phyloP scores from a whole-genome alignment of 2,797 vertebrate genomes.

The Sebastes matsubarae region DNA sequence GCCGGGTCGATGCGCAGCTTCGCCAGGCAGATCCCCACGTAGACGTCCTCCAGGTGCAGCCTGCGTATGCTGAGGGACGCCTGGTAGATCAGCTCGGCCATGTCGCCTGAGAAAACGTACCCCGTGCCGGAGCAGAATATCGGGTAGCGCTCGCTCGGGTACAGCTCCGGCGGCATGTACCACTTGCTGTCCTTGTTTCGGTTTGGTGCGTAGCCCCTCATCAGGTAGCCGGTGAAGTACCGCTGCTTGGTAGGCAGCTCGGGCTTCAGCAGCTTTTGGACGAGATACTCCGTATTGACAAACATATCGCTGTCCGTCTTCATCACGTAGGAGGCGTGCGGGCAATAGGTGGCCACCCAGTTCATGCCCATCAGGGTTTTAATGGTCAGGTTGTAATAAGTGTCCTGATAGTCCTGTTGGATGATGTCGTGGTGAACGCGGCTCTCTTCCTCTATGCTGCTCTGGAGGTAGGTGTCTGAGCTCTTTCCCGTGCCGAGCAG shows the following conservation, averaged over 20 bases:
- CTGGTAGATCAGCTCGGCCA: constrained; percentile 95
- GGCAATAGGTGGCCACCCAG: constrained; percentile 95
- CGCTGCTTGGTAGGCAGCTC: constrained; percentile 90
- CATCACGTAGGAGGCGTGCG: constrained; percentile 92
- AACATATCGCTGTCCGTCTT: constrained; percentile 99
- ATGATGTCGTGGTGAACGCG: constrained; percentile 90
- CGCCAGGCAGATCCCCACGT: constrained; percentile 97
- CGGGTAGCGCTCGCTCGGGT: constrained; percentile 97
- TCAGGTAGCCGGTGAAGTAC: constrained; percentile 98
- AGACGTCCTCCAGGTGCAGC: constrained; percentile 97
- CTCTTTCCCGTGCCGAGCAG: constrained; percentile 87
- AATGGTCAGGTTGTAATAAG: constrained; percentile 97
- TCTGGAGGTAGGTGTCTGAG: constrained; percentile 83
- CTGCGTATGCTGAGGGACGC: constrained; percentile 95
- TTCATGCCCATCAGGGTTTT: constrained; percentile 99
- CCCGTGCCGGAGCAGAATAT: constrained; percentile 99
- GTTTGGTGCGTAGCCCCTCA: constrained; percentile 98
- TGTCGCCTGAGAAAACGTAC: constrained; percentile 98
- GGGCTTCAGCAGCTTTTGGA: constrained; percentile 96
- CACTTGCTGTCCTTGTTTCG: constrained; percentile 98
- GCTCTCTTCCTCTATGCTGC: constrained; percentile 92
- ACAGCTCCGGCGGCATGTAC: constrained; percentile 98
- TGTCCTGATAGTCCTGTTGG: constrained; percentile 96
- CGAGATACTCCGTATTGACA: constrained; percentile 97
- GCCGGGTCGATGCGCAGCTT: constrained; percentile 95